A percentile compares a stretch with the other conserved stretches of the same genome.
These are phyloP conservation scores for Littorina saxatilis DNA, from an alignment of 1,140 invertebrate genomes.

Conservation along the genomic window DNA sequence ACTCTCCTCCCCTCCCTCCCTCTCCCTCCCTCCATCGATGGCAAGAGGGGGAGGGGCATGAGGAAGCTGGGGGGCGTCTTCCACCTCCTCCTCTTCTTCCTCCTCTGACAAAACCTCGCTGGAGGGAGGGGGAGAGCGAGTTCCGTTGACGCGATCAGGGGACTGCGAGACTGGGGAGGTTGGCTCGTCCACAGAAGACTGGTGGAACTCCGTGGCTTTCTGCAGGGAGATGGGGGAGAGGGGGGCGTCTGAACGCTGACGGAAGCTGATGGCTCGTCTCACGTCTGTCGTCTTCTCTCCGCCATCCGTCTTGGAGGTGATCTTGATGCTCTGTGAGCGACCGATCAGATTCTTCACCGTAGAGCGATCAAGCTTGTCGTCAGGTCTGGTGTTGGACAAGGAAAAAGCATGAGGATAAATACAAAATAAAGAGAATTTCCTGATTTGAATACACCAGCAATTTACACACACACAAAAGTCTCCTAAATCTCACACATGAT, in stretches of 20 bases:
- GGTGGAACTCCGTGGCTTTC: slow-evolving; percentile 65
- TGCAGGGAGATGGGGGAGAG: slow-evolving; percentile 61
- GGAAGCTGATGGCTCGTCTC: slow-evolving; percentile 66
- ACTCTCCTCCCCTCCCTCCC: background rate
- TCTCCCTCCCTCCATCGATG: slow-evolving; percentile 1
- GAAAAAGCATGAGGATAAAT: background rate
- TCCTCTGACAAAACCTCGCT: background rate
- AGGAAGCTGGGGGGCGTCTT: slow-evolving; percentile 57
- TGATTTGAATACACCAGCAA: too few relatives aligned
- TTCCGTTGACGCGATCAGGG: background rate
- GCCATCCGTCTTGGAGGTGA: slow-evolving; percentile 44
- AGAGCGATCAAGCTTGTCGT: slow-evolving; percentile 57
- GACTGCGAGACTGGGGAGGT: background rate
- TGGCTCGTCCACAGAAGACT: slow-evolving; percentile 27
- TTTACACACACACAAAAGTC: too few relatives aligned
- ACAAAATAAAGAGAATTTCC: background rate
- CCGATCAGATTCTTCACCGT: slow-evolving; percentile 68
- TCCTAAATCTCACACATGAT: too few relatives aligned
- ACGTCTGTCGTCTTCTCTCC: slow-evolving; percentile 55
- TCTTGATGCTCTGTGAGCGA: slow-evolving; percentile 68
- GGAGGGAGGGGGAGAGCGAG: background rate
- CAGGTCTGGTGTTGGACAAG: slow-evolving; percentile 39
- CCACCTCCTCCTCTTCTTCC: slow-evolving; percentile 44
- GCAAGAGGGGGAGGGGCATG: slow-evolving; percentile 59
- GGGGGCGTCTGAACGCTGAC: slow-evolving; percentile 46